These are phyloP conservation scores for Brenthis daphne DNA, from an alignment of 2,888 invertebrate genomes.

Conservation along the genomic window DNA sequence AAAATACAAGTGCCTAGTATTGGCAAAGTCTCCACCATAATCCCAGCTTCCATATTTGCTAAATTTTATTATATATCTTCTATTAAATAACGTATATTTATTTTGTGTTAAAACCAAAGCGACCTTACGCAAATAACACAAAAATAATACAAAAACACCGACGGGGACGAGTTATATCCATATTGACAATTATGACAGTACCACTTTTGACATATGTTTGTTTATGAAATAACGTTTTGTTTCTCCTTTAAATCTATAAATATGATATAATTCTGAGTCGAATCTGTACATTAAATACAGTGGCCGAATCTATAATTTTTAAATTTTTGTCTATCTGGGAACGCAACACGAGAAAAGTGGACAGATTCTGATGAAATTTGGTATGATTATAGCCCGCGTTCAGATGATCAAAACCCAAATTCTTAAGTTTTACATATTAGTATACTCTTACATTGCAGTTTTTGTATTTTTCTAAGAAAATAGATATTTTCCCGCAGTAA, in stretches of 20 bases:
- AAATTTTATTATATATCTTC: slow-evolving; percentile 8
- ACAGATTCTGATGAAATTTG: too few species aligned
- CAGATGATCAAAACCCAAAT: too few species aligned
- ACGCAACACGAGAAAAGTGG: too few species aligned
- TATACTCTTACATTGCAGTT: too few species aligned
- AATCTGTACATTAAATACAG: too few species aligned
- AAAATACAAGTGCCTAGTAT: slow-evolving; percentile 70
- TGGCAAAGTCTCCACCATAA: slow-evolving; percentile 69
- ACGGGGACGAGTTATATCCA: background rate
- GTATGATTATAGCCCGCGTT: too few species aligned
- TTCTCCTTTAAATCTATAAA: background rate
- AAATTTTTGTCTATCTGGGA: too few species aligned
- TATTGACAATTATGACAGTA: slow-evolving; percentile 17
- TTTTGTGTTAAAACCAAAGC: slow-evolving; percentile 10
- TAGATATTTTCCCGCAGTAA: too few species aligned
- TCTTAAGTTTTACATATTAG: too few species aligned
- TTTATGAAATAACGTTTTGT: slow-evolving; percentile 9
- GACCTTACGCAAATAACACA: slow-evolving; percentile 11
- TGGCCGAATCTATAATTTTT: too few species aligned
- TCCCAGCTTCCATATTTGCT: slow-evolving; percentile 48
- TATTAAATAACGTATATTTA: slow-evolving; percentile 13
- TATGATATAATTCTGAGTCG: too few species aligned
- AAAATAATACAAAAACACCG: slow-evolving; percentile 22
- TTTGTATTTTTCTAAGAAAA: too few species aligned
- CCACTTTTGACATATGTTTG: slow-evolving; percentile 3